phyloP scores from a whole-genome alignment of 2,797 vertebrate genomes.

The Psittacula derbiana region DNA sequence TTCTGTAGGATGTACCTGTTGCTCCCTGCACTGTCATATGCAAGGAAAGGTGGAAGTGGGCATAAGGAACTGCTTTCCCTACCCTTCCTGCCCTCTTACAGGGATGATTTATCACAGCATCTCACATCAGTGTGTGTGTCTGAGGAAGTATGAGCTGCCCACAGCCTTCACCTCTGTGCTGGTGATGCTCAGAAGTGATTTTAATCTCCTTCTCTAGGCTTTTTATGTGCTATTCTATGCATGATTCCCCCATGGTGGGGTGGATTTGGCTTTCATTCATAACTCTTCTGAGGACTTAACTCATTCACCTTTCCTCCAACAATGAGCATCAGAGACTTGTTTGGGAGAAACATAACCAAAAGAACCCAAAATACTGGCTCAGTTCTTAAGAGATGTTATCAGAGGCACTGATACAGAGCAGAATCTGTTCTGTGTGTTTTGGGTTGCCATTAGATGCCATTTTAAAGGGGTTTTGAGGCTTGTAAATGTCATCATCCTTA shows the following conservation, averaged over 20 bases:
- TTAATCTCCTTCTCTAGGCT: not conserved
- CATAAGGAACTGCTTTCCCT: not conserved
- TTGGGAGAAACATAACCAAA: not conserved
- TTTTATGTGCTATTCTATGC: not conserved
- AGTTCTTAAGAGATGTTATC: not conserved
- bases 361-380: not conserved
- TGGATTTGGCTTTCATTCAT: not conserved
- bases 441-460: not conserved
- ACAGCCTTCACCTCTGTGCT: not conserved
- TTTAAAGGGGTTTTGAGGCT: not conserved
- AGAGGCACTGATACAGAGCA: not conserved
- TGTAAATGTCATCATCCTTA: not conserved
- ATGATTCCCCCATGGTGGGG: fast-evolving
- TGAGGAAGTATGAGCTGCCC: not conserved
- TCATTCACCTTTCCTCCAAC: not conserved
- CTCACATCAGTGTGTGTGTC: not conserved
- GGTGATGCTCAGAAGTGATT: not conserved
- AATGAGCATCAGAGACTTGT: not conserved
- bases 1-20: not conserved
- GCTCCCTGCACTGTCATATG: not conserved
- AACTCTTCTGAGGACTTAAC: not conserved
- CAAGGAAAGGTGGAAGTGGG: not conserved
- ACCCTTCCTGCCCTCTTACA: not conserved
- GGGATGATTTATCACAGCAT: not conserved
- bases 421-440: not conserved